Evolutionary conservation across 2,113 vertebrate genomes (phyloP).

Genomic region (Amphilophus citrinellus): DNA sequence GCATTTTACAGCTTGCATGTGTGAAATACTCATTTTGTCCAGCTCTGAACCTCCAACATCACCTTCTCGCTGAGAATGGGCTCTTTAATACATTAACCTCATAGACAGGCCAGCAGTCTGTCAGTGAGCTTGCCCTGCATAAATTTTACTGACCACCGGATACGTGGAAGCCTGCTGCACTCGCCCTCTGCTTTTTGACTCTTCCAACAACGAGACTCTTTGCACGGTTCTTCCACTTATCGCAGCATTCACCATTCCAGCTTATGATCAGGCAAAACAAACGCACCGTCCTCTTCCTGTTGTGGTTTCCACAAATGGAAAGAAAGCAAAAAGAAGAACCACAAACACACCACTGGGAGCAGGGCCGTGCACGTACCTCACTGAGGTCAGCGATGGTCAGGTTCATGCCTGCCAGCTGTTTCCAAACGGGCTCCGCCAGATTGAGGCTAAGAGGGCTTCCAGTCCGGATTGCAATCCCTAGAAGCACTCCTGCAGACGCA

Average conservation of each 20-base stretch:
- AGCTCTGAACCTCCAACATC: no score
- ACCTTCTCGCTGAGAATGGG: no score
- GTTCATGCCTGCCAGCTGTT: slow-evolving; percentile 98
- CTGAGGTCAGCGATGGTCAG: slow-evolving; percentile 99
- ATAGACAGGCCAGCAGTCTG: no score
- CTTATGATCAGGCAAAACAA: background rate
- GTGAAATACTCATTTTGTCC: background rate
- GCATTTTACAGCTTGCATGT: background rate
- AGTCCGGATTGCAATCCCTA: slow-evolving; percentile 98
- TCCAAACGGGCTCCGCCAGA: slow-evolving; percentile 98
- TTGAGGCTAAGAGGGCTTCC: slow-evolving; percentile 97
- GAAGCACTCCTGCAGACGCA: slow-evolving; percentile 87
- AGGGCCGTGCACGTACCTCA: slow-evolving; percentile 82
- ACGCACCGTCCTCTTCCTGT: background rate
- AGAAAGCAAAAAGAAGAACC: background rate
- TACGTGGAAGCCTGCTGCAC: background rate
- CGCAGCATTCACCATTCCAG: background rate
- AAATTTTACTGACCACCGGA: background rate
- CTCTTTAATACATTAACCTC: no score
- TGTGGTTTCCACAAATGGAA: background rate
- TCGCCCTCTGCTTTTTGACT: background rate
- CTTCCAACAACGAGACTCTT: background rate
- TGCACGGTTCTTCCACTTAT: background rate
- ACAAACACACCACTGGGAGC: background rate
- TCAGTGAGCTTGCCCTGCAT: background rate